Conservation (phyloP, 2,113 vertebrate species). For the Hippocampus comes region DNA sequence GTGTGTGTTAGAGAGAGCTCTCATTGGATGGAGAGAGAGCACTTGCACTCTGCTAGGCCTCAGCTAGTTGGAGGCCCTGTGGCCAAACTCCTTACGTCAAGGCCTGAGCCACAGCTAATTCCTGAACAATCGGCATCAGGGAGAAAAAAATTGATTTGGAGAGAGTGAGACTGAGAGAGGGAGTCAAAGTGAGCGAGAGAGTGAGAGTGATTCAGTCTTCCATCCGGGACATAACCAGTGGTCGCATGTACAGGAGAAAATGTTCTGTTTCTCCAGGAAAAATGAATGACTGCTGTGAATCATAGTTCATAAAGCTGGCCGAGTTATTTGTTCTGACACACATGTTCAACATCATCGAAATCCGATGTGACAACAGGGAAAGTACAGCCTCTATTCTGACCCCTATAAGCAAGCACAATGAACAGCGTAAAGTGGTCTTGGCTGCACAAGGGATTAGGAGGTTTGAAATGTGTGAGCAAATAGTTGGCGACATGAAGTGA, state of each 20-base stretch:
- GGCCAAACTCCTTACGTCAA: constrained; percentile 30
- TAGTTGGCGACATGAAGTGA: not conserved
- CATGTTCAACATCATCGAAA: constrained; percentile 16
- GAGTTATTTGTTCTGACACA: constrained; percentile 34
- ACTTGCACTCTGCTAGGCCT: constrained; percentile 17
- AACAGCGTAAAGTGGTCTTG: not conserved
- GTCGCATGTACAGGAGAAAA: constrained; percentile 4
- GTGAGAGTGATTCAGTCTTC: not conserved
- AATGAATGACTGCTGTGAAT: constrained; percentile 17
- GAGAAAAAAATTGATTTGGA: constrained; percentile 1
- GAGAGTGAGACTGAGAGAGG: not conserved
- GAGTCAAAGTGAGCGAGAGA: not conserved
- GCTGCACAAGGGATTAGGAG: not conserved
- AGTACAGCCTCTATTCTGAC: constrained; percentile 4
- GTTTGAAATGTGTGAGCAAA: not conserved
- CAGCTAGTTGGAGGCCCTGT: constrained; percentile 25
- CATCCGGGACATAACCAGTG: constrained; percentile 19
- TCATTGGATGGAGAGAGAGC: constrained; percentile 31
- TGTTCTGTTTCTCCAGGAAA: constrained; percentile 29
- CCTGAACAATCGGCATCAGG: constrained; percentile 4
- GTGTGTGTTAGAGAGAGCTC: constrained; percentile 47
- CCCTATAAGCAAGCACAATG: not conserved
- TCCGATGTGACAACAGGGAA: constrained; percentile 33
- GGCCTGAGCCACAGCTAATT: constrained; percentile 33
- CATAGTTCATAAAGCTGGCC: constrained; percentile 18